These are phyloP conservation scores for Chelonia mydas DNA, from an alignment of 2,797 vertebrate species.

Conservation along the genomic window DNA sequence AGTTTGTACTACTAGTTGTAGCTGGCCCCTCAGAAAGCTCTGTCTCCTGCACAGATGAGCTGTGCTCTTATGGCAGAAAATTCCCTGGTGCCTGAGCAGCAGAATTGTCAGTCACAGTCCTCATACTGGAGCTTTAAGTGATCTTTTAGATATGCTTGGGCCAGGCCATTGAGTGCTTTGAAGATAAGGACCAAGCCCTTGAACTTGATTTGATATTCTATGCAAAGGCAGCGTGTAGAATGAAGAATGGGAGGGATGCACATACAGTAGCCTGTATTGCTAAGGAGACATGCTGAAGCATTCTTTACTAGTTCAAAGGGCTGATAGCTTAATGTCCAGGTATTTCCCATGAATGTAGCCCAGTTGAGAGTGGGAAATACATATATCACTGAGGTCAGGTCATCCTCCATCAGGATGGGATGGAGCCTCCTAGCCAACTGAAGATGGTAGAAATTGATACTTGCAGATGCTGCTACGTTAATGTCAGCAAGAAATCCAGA, in stretches of 20 bases:
- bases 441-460: not conserved
- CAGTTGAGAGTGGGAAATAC: not conserved
- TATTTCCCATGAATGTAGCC: not conserved
- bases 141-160: not conserved
- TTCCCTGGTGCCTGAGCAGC: not conserved
- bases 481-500: not conserved
- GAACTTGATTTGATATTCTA: not conserved
- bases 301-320: not conserved
- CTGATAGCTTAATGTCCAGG: not conserved
- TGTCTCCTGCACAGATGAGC: not conserved
- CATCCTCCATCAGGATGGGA: not conserved
- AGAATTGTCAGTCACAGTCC: not conserved
- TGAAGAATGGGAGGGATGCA: not conserved
- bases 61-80: not conserved
- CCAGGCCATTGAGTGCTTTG: not conserved
- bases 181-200: not conserved
- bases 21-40: not conserved
- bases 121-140: not conserved
- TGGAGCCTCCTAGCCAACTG: not conserved
- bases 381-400: not conserved
- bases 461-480: not conserved
- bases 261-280: not conserved
- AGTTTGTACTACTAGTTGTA: not conserved
- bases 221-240: not conserved
- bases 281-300: not conserved